These are phyloP conservation scores for Lutjanus campechanus DNA, from an alignment of 2,797 vertebrate species.

Conservation along the genomic window DNA sequence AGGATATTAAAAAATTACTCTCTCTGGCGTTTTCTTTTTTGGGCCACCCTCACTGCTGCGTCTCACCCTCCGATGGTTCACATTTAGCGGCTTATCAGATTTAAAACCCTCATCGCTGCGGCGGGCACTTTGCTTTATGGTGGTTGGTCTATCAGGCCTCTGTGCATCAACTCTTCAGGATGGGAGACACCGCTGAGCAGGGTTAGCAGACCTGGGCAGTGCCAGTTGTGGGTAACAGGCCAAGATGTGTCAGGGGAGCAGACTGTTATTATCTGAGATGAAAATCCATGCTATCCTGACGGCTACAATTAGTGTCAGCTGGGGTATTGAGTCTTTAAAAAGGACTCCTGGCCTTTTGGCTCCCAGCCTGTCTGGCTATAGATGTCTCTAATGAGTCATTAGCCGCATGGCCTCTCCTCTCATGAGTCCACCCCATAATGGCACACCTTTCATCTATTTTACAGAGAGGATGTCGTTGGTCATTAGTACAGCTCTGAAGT, in stretches of 20 bases:
- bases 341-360: conserved; percentile 87
- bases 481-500: conserved; percentile 88
- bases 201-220: conserved; percentile 66
- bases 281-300: conserved; percentile 88
- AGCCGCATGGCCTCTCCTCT: conserved; percentile 87
- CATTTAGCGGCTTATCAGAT: conserved; percentile 58
- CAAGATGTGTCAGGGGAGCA: conserved; percentile 82
- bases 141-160: conserved; percentile 25
- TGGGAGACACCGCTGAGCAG: conserved; percentile 30
- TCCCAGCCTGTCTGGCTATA: conserved; percentile 87
- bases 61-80: conserved; percentile 44
- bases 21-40: conserved; percentile 54
- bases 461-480: conserved; percentile 87
- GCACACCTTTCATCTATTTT: conserved; percentile 90
- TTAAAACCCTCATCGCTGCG: conserved; percentile 49
- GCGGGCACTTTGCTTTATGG: conserved; percentile 37
- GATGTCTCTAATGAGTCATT: conserved; percentile 90
- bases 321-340: conserved; percentile 89
- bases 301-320: conserved; percentile 89
- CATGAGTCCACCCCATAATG: conserved; percentile 85
- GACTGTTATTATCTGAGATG: conserved; percentile 88
- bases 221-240: conserved; percentile 78
- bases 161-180: conserved; percentile 49
- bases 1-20: conserved; percentile 77
- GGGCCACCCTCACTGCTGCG: conserved; percentile 37